These are phyloP conservation scores for Babyrousa celebensis DNA, from an alignment of 2,797 vertebrate species.

Conservation along the genomic window DNA sequence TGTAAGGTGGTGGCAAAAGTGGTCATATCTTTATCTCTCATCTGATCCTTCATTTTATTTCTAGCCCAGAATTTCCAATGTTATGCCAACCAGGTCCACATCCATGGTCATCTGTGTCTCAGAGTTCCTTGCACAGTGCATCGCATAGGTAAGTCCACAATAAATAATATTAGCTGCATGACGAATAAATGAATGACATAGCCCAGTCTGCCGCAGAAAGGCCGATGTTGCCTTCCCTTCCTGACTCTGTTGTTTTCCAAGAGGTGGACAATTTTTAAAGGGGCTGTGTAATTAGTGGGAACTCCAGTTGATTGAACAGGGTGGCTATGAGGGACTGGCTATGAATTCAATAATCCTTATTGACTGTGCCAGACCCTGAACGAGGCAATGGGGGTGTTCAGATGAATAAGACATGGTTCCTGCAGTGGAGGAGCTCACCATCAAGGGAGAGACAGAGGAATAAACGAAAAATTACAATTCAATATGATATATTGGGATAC, in stretches of 20 bases:
- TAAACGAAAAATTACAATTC: background rate
- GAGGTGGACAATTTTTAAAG: background rate
- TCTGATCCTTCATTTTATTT: background rate
- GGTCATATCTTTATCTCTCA: background rate
- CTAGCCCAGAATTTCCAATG: background rate
- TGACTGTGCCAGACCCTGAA: background rate
- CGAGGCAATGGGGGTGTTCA: background rate
- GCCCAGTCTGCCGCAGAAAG: background rate
- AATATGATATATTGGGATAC: background rate
- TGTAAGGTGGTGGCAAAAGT: background rate
- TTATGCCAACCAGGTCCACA: background rate
- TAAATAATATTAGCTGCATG: background rate
- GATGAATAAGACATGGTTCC: background rate
- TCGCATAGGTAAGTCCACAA: background rate
- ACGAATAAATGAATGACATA: background rate
- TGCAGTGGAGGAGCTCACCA: background rate
- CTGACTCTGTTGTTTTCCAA: background rate
- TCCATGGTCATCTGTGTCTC: background rate
- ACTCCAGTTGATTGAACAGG: background rate
- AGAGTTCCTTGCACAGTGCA: background rate
- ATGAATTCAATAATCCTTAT: background rate
- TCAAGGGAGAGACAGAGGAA: background rate
- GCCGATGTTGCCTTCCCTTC: background rate
- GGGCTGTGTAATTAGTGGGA: background rate
- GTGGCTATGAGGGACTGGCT: background rate